Base-by-base conservation (phyloP, 2,113 vertebrate genomes). In the Climacteris rufus region DNA sequence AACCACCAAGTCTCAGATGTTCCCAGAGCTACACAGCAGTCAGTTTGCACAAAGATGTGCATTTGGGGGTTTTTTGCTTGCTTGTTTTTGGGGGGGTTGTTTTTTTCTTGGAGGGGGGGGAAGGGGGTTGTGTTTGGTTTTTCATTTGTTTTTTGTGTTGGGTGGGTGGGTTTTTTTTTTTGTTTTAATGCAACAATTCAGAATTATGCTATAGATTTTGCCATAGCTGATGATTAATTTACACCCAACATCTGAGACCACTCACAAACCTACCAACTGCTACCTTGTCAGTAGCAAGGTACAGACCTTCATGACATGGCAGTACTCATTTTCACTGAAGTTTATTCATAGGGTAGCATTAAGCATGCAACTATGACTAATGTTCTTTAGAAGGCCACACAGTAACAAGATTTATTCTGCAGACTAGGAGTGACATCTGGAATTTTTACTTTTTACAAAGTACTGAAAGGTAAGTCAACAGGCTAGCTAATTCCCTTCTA, bases 101-200 rank as follows among this genome's bases (percentile, higher is more conserved):
- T 28, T 20, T 15, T 21, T 27, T 45, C 37, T 10, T 10, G 13
- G 8, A 18, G 27, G 6, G 23, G 4, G 10, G 6, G 4, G 24
- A 20, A 19, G 2, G 4, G 24, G 9, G 19, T 4, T 5, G 9
- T 30, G 52, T 21, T 65, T 12, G 4, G n/a, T n/a, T n/a, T n/a
- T n/a, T n/a, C n/a, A n/a, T 5, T 24, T 15, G 13, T 8, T 28
- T 56, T 75, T n/a, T 28, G 15, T 23, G 21, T 53, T 71, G 18
- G 9, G 47, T 24, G 15, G 11, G 8, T 30, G 37, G 7, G 33
- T 2, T 15, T 57, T 59, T 35, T 42, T 42, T 42, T 10, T 44
- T 15, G 30, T 44, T 83, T 80, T 30, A 56, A 74, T 25, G 14
- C 28, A 87, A 42, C 1, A 47, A 35, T 63, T 86, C 42, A 74